A percentile compares a stretch with the other conserved stretches of the same genome.
These are phyloP conservation scores for Callopanchax toddi DNA, from an alignment of 2,113 vertebrate species.

Conservation along the genomic window DNA sequence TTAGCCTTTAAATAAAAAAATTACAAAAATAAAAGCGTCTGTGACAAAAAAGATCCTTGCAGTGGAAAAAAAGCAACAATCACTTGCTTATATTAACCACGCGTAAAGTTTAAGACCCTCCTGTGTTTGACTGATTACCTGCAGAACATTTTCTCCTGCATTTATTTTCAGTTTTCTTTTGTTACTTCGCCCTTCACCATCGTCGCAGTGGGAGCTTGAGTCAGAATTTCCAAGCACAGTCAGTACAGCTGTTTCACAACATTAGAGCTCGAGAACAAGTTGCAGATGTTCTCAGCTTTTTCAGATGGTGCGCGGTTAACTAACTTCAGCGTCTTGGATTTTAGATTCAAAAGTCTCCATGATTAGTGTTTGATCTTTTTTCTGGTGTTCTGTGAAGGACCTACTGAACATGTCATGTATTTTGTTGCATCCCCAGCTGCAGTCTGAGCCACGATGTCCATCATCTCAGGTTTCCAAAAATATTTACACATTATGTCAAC, in stretches of 20 bases:
- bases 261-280: neutral
- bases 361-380: neutral
- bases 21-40: too few relatives aligned
- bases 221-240: slow-evolving; percentile 3
- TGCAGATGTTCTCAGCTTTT: neutral
- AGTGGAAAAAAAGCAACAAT: too few relatives aligned
- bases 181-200: neutral
- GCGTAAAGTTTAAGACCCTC: too few relatives aligned
- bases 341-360: neutral
- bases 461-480: slow-evolving; percentile 40
- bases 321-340: neutral
- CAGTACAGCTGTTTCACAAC: neutral
- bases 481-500: slow-evolving; percentile 39
- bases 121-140: neutral
- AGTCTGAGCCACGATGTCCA: slow-evolving; percentile 7
- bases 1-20: too few relatives aligned
- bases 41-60: too few relatives aligned
- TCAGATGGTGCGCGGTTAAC: neutral
- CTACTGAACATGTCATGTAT: slow-evolving; percentile 1
- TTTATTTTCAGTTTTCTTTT: neutral
- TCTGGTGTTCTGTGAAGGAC: neutral
- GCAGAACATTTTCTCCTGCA: too few relatives aligned
- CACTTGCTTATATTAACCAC: too few relatives aligned
- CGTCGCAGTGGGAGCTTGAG: neutral
- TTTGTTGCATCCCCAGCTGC: slow-evolving; percentile 48